Conservation (phyloP, 2,888 invertebrate genomes). For the Campoplex capitator region DNA sequence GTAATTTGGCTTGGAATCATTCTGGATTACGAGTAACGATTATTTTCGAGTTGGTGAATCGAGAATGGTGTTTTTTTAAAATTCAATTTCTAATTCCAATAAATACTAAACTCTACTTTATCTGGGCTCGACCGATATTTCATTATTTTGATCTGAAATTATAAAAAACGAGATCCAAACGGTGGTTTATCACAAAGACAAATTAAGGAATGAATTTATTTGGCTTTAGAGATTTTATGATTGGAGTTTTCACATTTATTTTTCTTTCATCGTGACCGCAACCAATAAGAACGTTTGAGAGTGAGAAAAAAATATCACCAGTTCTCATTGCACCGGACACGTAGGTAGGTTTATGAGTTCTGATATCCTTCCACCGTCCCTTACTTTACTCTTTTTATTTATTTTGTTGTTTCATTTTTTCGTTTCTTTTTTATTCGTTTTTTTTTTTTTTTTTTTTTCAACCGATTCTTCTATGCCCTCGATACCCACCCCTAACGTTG, state of each 20-base stretch:
- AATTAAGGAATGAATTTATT: not conserved
- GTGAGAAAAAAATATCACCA: slow-evolving; percentile 83
- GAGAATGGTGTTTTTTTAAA: not conserved
- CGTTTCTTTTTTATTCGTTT: slow-evolving; percentile 9
- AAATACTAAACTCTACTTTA: not conserved
- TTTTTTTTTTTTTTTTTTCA: slow-evolving; percentile 18
- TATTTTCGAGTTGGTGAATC: not conserved
- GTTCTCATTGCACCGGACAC: slow-evolving; percentile 84
- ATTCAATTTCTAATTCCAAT: not conserved
- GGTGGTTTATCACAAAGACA: not conserved
- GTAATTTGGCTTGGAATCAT: not conserved
- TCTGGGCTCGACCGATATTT: not conserved
- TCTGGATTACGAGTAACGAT: not conserved
- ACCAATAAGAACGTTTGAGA: slow-evolving; percentile 43
- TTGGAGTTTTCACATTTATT: slow-evolving; percentile 58
- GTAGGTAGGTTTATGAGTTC: slow-evolving; percentile 83
- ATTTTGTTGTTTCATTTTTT: not conserved
- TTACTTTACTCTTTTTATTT: slow-evolving; percentile 55
- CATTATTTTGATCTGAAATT: not conserved
- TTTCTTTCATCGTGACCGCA: slow-evolving; percentile 56
- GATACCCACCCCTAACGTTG: slow-evolving; percentile 51
- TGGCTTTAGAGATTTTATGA: not conserved
- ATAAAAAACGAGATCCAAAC: not conserved
- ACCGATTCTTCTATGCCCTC: slow-evolving; percentile 59
- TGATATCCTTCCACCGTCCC: slow-evolving; percentile 53